Base-by-base conservation (phyloP, 2,888 invertebrate species). In the Lochmaea capreae region DNA sequence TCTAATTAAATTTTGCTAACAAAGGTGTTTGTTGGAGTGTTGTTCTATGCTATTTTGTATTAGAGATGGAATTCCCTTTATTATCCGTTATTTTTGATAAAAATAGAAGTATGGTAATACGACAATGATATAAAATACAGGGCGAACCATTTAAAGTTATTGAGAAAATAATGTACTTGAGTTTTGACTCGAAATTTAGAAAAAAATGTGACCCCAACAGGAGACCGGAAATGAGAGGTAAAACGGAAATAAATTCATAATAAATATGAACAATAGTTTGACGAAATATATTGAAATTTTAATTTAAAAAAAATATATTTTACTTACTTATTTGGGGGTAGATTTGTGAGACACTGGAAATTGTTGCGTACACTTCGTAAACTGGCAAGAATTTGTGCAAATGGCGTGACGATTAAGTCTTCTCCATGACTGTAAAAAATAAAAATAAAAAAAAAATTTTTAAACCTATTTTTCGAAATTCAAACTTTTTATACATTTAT, bases 361-460 rank as follows among this genome's bases (percentile, higher is more conserved):
- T 99, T 99, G 91, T 95, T 97, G 88, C 99, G 94, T 84, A 99
- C 98, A 89, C 97, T 98, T 87, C 98, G 95, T 87, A 99, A 92
- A 89, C 98, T 98, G 88, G 99, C 98, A 89, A 99, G 92, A 89
- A 99, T 97, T 92, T 99, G 99, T 89, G 99, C 99, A 91, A 99
- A 99, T 84, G 99, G 99, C 84, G 99, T 99, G 88, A 99, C 99
- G 87, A 99, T 99, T 90, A 99, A 93, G 90, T 99, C 99, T 91
- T 99, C 99, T 87, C 98, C 98, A 92, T 99, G 98, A 89, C 97
- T 86, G 85, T 62, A 87, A 87, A 76, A 81, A 77, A 74, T 79
- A n/a, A n/a, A n/a, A n/a, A 79, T 79, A 75, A 79, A 79, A 65
- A 72, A 54, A 16, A 54, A n/a, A 0, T 52, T 16, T 52, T n/a